Evolutionary conservation across 2,797 vertebrate genomes (phyloP).

Genomic region (Malurus leucopterus): DNA sequence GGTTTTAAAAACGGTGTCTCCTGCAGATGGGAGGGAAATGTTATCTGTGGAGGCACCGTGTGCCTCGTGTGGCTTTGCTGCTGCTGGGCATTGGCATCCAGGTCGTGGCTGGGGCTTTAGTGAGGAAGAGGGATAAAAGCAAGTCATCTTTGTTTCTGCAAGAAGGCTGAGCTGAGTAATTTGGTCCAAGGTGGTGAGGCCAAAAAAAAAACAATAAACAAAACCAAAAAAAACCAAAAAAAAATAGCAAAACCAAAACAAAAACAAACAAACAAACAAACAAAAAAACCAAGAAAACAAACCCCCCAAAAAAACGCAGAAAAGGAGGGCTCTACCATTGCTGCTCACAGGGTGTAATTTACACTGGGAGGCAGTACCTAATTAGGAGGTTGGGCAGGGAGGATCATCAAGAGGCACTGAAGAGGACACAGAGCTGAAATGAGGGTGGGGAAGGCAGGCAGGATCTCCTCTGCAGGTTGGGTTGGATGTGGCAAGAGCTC

Average conservation of each 20-base stretch:
- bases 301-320: no score
- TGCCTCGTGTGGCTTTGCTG: not conserved
- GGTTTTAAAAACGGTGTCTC: not conserved
- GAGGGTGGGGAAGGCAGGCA: not conserved
- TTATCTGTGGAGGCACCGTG: not conserved
- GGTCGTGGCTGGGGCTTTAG: not conserved
- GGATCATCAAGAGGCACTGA: not conserved
- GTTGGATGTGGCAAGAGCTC: not conserved
- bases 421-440: not conserved
- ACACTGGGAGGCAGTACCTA: no score
- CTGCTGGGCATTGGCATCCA: accelerated
- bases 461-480: not conserved
- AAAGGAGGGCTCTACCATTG: not conserved
- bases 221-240: no score
- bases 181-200: not conserved
- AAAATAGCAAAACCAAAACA: no score
- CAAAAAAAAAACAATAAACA: no score
- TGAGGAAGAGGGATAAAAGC: not conserved
- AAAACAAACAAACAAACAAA: no score
- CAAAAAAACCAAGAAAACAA: no score
- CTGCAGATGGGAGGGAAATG: not conserved
- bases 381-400: not conserved
- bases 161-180: not conserved
- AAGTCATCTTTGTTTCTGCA: not conserved
- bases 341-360: not conserved